These are phyloP conservation scores for Promerops cafer DNA, from an alignment of 2,113 vertebrate species.

Conservation along the genomic window DNA sequence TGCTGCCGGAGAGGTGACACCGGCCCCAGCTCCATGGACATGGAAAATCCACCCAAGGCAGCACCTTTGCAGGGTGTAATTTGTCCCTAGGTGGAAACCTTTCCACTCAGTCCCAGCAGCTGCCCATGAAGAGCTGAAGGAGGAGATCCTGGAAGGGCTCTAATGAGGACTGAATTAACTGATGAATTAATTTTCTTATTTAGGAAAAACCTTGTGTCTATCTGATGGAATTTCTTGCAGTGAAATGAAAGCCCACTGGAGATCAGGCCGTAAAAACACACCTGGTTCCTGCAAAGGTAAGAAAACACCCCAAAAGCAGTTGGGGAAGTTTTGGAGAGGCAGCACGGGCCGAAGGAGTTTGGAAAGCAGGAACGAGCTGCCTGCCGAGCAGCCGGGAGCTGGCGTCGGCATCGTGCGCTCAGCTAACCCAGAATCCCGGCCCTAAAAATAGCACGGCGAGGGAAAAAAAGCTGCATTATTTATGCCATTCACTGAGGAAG, in stretches of 20 bases:
- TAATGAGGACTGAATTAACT: background rate
- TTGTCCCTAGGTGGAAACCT: background rate
- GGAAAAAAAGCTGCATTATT: conserved; percentile 25
- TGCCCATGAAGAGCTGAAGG: rapidly evolving
- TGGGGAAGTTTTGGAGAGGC: background rate
- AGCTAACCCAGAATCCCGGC: background rate
- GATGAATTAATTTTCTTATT: background rate
- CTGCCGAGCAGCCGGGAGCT: background rate
- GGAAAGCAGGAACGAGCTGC: background rate
- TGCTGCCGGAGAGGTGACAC: background rate
- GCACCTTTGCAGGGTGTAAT: rapidly evolving
- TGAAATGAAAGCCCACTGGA: background rate
- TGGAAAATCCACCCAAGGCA: background rate
- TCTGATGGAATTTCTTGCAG: background rate
- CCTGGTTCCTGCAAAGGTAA: background rate
- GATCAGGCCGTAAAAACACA: background rate
- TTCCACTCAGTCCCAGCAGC: background rate
- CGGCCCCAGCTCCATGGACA: rapidly evolving
- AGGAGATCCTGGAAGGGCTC: background rate
- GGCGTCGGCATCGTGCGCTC: background rate
- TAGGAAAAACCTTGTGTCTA: rapidly evolving
- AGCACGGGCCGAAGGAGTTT: background rate
- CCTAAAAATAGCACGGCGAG: conserved; percentile 30
- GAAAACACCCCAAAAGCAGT: background rate
- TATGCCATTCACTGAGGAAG: background rate